phyloP scores from a whole-genome alignment of 2,888 invertebrate genomes.

The Monopis laevigella region DNA sequence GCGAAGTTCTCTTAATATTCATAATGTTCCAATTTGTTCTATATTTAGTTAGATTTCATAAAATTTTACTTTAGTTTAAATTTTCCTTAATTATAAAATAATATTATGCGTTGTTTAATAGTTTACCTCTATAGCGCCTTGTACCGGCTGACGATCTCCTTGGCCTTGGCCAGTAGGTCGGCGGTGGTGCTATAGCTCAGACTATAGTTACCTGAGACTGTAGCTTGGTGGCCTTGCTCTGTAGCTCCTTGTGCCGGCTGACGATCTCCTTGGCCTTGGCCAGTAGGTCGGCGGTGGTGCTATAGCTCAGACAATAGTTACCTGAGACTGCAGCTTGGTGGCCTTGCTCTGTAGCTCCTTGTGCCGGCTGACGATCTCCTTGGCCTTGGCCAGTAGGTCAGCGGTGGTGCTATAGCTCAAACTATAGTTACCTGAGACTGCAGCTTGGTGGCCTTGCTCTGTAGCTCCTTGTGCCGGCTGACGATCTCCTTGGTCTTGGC shows the following conservation, averaged over 20 bases:
- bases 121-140: slow-evolving; percentile 92
- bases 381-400: slow-evolving; percentile 85
- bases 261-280: slow-evolving; percentile 93
- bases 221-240: slow-evolving; percentile 86
- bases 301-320: slow-evolving; percentile 51
- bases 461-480: slow-evolving; percentile 89
- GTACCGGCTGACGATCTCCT: slow-evolving; percentile 91
- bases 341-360: slow-evolving; percentile 92
- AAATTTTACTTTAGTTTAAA: no score
- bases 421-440: slow-evolving; percentile 87
- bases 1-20: no score
- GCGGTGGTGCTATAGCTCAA: slow-evolving; percentile 84
- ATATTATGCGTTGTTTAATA: slow-evolving; percentile 83
- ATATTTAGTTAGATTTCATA: no score
- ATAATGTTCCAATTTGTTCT: no score
- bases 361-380: slow-evolving; percentile 91
- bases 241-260: slow-evolving; percentile 89
- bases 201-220: slow-evolving; percentile 92
- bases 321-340: slow-evolving; percentile 85
- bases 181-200: slow-evolving; percentile 84
- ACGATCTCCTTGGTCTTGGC: slow-evolving; percentile 93
- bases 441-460: slow-evolving; percentile 86
- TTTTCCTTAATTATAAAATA: no score
- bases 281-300: slow-evolving; percentile 84
- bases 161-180: slow-evolving; percentile 85